These are phyloP conservation scores for Clistopyga incitator DNA, from an alignment of 2,888 invertebrate genomes.

Conservation along the genomic window DNA sequence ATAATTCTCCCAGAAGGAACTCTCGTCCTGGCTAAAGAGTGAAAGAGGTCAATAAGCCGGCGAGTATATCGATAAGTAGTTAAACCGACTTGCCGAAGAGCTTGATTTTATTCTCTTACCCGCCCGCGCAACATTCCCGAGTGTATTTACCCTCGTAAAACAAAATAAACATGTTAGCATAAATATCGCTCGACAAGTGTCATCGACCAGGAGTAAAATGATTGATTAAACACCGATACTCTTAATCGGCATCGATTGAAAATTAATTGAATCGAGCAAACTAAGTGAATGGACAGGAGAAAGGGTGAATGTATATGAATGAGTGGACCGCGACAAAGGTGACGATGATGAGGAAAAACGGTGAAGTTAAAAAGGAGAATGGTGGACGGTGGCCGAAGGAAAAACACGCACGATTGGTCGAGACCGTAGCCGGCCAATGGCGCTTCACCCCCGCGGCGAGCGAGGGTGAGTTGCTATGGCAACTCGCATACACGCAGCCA, in stretches of 20 bases:
- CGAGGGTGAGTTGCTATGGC: slow-evolving; percentile 82
- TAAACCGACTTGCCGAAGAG: slow-evolving; percentile 58
- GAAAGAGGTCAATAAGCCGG: slow-evolving; percentile 65
- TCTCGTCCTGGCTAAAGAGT: slow-evolving; percentile 29
- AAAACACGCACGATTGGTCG: slow-evolving; percentile 73
- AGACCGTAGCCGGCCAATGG: slow-evolving; percentile 83
- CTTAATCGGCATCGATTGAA: too few relatives aligned
- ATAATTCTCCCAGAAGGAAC: slow-evolving; percentile 21
- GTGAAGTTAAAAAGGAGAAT: slow-evolving; percentile 31
- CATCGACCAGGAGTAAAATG: not conserved
- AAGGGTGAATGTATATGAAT: too few relatives aligned
- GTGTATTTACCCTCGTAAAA: slow-evolving; percentile 19
- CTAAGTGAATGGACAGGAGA: too few relatives aligned
- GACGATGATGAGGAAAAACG: not conserved
- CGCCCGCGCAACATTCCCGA: not conserved
- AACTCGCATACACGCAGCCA: slow-evolving; percentile 79
- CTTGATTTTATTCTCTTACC: slow-evolving; percentile 47
- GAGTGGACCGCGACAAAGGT: slow-evolving; percentile 1
- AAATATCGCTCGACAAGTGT: not conserved
- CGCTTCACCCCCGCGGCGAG: slow-evolving; percentile 82
- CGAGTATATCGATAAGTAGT: slow-evolving; percentile 65
- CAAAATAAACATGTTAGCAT: not conserved
- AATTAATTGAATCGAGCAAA: too few relatives aligned
- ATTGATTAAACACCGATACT: not conserved
- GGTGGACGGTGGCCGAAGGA: slow-evolving; percentile 63